These are phyloP conservation scores for Hoplodrina ambigua DNA, from an alignment of 2,888 invertebrate genomes.

Conservation along the genomic window DNA sequence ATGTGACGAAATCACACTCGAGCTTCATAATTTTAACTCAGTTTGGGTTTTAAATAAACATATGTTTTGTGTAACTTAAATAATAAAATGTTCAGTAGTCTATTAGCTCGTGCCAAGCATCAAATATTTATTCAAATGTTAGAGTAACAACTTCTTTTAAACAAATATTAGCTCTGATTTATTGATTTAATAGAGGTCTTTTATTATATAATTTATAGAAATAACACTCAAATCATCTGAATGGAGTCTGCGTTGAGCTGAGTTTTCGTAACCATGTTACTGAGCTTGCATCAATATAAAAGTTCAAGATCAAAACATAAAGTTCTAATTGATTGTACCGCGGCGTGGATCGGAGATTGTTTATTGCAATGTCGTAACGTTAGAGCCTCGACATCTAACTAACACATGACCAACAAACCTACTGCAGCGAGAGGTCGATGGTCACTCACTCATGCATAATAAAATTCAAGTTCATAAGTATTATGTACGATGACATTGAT, in stretches of 20 bases:
- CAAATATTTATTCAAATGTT: slow-evolving; percentile 11
- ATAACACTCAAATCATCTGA: neutral
- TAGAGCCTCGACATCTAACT: slow-evolving; percentile 31
- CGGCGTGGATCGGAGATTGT: slow-evolving; percentile 28
- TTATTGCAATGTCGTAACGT: slow-evolving; percentile 48
- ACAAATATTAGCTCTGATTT: neutral
- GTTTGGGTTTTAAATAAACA: slow-evolving; percentile 1
- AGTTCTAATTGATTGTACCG: slow-evolving; percentile 58
- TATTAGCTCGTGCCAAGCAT: neutral
- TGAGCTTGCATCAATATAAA: slow-evolving; percentile 50
- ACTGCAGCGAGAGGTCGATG: slow-evolving; percentile 43
- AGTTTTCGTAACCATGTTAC: slow-evolving; percentile 23
- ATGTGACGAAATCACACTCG: slow-evolving; percentile 17
- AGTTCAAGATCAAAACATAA: slow-evolving; percentile 57
- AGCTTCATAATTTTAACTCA: neutral
- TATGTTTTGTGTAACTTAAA: neutral
- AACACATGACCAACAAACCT: slow-evolving; percentile 27
- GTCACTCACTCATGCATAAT: slow-evolving; percentile 38
- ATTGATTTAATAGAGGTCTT: neutral
- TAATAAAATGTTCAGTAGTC: neutral
- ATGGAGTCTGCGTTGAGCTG: neutral
- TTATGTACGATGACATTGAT: slow-evolving; percentile 28
- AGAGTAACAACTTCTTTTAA: neutral
- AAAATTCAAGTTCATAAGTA: slow-evolving; percentile 47
- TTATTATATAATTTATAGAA: slow-evolving; percentile 19